Conservation (phyloP, 2,113 vertebrate species). For the Elgaria multicarinata region DNA sequence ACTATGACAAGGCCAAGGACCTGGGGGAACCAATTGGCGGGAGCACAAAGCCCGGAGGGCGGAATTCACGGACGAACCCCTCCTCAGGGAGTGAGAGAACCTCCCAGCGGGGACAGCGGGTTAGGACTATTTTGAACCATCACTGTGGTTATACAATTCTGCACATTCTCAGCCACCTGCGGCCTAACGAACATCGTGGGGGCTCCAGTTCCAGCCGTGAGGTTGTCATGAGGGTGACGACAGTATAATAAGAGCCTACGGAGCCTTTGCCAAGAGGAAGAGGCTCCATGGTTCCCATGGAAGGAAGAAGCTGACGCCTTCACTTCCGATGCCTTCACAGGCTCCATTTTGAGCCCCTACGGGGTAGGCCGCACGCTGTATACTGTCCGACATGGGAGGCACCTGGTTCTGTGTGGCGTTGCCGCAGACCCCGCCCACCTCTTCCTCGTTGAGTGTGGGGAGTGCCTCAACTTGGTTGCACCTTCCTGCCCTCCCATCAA, state of each 20-base stretch:
- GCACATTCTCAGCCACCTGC: conserved; percentile 92
- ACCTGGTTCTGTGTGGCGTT: conserved; percentile 13
- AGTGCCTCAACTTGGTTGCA: conserved; percentile 22
- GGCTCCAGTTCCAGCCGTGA: conserved; percentile 85
- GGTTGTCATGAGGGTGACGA: conserved; percentile 95
- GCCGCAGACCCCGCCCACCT: conserved; percentile 12
- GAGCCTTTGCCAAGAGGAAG: conserved; percentile 67
- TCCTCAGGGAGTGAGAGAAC: conserved; percentile 79
- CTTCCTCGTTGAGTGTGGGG: conserved; percentile 3
- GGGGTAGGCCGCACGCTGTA: conserved; percentile 36
- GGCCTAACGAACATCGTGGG: conserved; percentile 87
- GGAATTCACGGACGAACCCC: conserved; percentile 83
- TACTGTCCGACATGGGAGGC: conserved; percentile 26
- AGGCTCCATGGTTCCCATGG: conserved; percentile 24
- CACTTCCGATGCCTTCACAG: conserved; percentile 14
- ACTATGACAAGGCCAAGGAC: conserved; percentile 94
- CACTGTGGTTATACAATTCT: conserved; percentile 95
- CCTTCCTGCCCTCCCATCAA: conserved; percentile 44
- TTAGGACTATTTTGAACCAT: conserved; percentile 94
- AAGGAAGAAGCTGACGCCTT: conserved; percentile 39
- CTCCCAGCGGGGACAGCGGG: conserved; percentile 83
- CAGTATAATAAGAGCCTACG: conserved; percentile 79
- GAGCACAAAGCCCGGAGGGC: conserved; percentile 77
- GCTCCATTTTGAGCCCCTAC: conserved; percentile 6
- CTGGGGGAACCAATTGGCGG: conserved; percentile 86